Evolutionary conservation across 2,888 invertebrate genomes (phyloP).

Genomic region (Cheilosia variabilis): DNA sequence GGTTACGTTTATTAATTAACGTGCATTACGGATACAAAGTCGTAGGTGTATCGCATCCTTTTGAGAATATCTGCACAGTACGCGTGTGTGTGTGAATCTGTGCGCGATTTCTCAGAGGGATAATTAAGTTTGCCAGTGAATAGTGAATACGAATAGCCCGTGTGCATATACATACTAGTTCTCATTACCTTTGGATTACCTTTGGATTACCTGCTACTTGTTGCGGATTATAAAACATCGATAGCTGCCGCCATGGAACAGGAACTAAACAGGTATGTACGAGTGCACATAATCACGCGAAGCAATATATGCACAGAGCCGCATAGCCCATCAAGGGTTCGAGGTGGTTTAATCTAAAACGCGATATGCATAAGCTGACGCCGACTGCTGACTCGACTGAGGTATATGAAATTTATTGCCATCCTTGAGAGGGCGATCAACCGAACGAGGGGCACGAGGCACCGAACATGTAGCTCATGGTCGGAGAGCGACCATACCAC

Average conservation of each 20-base stretch:
- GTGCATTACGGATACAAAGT: constrained; percentile 55
- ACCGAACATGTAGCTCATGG: constrained; percentile 70
- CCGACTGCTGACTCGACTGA: constrained; percentile 17
- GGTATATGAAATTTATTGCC: constrained; percentile 60
- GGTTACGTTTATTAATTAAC: constrained; percentile 70
- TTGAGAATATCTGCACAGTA: neutral
- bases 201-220: constrained; percentile 61
- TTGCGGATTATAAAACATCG: constrained; percentile 62
- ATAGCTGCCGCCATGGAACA: constrained; percentile 56
- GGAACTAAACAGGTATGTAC: constrained; percentile 70
- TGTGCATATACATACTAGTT: constrained; percentile 19
- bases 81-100: constrained; percentile 2
- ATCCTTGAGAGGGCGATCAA: constrained; percentile 42
- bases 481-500: constrained; percentile 29
- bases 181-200: constrained; percentile 65
- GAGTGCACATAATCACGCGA: constrained; percentile 22
- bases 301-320: constrained; percentile 11
- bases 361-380: constrained; percentile 51
- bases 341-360: constrained; percentile 67
- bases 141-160: constrained; percentile 6
- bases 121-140: constrained; percentile 21
- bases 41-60: constrained; percentile 42
- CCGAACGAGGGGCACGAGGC: constrained; percentile 36
- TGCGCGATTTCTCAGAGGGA: constrained; percentile 19
- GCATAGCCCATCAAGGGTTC: constrained; percentile 48